phyloP scores from a whole-genome alignment of 2,797 vertebrate species.

The Sebastes ruberrimus region DNA sequence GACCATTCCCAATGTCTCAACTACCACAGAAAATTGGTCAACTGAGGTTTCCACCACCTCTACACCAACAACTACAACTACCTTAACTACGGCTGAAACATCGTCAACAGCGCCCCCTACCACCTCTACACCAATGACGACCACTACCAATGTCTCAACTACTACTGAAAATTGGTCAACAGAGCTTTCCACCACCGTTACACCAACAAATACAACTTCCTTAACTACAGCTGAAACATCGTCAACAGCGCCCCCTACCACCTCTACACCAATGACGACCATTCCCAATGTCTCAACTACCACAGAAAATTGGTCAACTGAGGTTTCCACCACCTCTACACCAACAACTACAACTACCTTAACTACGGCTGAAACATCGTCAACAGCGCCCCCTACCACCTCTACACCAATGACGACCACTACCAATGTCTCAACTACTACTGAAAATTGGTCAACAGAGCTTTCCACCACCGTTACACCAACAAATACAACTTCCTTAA shows the following conservation, averaged over 20 bases:
- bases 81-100: neutral
- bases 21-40: neutral
- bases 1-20: neutral
- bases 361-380: neutral
- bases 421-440: neutral
- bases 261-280: neutral
- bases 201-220: too few species aligned
- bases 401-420: neutral
- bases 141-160: neutral
- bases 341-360: neutral
- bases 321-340: neutral
- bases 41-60: neutral
- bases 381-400: neutral
- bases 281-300: neutral
- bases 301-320: neutral
- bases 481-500: neutral
- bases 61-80: neutral
- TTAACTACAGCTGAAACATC: too few species aligned
- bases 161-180: neutral
- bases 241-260: too few species aligned
- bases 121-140: neutral
- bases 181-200: neutral
- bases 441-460: neutral
- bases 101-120: rapidly evolving
- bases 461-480: neutral